A percentile compares a stretch with the other conserved stretches of the same genome.
Conservation (phyloP, 2,797 vertebrate species). For the Podarcis siculus region DNA sequence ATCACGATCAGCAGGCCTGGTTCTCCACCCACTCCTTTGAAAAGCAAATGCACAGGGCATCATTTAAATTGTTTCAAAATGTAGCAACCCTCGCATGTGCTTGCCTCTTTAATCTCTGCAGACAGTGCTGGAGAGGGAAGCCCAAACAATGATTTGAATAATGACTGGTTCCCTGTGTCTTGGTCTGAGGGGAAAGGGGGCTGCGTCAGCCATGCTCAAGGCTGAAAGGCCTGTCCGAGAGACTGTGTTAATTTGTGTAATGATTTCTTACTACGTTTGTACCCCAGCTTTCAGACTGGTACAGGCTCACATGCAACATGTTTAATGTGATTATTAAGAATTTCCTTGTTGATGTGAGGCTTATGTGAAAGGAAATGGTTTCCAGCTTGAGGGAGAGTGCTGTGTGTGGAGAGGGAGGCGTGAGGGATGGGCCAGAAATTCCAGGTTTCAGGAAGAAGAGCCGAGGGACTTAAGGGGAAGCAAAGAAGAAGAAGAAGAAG, state of each 20-base stretch:
- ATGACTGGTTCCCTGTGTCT: background rate
- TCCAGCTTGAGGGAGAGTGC: background rate
- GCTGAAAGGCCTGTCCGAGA: background rate
- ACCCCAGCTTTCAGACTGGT: background rate
- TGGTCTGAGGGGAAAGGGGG: background rate
- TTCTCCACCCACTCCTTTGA: conserved; percentile 36
- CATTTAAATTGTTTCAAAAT: conserved; percentile 50
- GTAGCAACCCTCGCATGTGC: conserved; percentile 12
- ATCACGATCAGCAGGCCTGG: conserved; percentile 33
- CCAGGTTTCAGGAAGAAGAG: too few relatives aligned
- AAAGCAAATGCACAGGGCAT: conserved; percentile 42
- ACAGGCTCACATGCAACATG: background rate
- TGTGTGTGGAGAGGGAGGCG: background rate
- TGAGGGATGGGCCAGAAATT: background rate
- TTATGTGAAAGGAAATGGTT: background rate
- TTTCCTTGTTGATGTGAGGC: background rate
- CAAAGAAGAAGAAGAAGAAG: too few relatives aligned
- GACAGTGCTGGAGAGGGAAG: conserved; percentile 4
- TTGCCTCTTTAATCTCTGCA: conserved; percentile 24
- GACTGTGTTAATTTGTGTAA: background rate
- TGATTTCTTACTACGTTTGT: background rate
- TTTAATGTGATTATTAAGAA: background rate
- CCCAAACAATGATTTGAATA: conserved; percentile 1
- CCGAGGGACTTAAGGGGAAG: too few relatives aligned
- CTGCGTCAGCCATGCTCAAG: background rate